phyloP scores from a whole-genome alignment of 2,888 invertebrate species.

The Rhamnusium bicolor region DNA sequence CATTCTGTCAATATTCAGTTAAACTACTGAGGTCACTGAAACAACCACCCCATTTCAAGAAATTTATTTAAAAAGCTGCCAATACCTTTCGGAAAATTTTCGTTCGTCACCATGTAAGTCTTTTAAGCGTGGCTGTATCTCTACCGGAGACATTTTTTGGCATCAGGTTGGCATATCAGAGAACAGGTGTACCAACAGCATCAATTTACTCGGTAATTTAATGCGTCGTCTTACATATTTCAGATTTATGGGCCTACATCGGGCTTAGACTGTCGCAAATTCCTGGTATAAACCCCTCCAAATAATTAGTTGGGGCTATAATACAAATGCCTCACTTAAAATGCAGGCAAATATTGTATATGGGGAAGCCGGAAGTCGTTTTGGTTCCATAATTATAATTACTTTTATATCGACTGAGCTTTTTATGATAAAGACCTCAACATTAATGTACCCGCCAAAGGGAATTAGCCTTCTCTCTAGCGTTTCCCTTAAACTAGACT shows the following conservation, averaged over 20 bases:
- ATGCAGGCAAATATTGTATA: constrained; percentile 23
- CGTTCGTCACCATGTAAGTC: constrained; percentile 20
- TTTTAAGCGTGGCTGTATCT: neutral
- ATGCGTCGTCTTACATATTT: constrained; percentile 65
- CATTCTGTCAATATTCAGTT: no score
- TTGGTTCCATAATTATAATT: constrained; percentile 26
- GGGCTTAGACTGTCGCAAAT: constrained; percentile 53
- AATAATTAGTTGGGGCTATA: constrained; percentile 44
- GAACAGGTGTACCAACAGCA: constrained; percentile 57
- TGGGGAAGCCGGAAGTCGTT: neutral
- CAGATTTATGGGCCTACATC: constrained; percentile 60
- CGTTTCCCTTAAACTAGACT: neutral
- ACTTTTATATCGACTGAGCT: constrained; percentile 30
- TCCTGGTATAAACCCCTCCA: constrained; percentile 32
- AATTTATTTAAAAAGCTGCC: no score
- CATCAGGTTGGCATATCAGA: constrained; percentile 39
- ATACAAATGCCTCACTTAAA: constrained; percentile 35
- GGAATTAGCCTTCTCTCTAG: constrained; percentile 27
- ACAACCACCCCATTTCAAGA: no score
- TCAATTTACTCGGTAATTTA: constrained; percentile 64
- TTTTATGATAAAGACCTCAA: constrained; percentile 33
- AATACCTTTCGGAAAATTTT: neutral
- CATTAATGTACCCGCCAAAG: constrained; percentile 25
- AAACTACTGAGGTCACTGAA: no score
- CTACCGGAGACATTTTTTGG: constrained; percentile 37